phyloP scores from a whole-genome alignment of 2,797 vertebrate genomes.

The Centroberyx gerrardi region DNA sequence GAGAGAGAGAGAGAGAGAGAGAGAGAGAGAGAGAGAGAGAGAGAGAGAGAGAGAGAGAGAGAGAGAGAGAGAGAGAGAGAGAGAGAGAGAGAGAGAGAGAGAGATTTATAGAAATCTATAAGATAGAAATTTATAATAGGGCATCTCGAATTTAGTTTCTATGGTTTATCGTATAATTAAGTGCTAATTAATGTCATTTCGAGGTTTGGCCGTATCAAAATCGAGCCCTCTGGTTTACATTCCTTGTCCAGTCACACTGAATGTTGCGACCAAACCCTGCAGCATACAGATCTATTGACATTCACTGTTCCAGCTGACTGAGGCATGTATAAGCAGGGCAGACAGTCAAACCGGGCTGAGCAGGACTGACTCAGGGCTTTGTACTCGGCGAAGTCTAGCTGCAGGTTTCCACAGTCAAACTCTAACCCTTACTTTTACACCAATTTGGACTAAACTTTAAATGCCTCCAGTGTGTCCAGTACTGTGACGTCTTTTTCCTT shows the following conservation, averaged over 20 bases:
- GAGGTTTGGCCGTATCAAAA: not conserved
- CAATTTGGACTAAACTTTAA: too few species aligned
- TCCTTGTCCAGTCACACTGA: not conserved
- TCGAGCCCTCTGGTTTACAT: conserved; percentile 15
- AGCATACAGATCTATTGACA: conserved; percentile 22
- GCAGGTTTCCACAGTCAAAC: not conserved
- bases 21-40: too few species aligned
- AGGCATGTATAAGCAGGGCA: conserved; percentile 40
- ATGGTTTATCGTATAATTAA: not conserved
- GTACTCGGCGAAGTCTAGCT: not conserved
- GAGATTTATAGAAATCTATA: not conserved
- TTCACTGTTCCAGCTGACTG: conserved; percentile 44
- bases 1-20: too few species aligned
- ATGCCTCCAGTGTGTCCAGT: too few species aligned
- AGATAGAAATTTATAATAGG: not conserved
- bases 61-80: too few species aligned
- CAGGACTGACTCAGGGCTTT: not conserved
- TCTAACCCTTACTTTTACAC: not conserved
- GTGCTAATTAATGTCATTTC: not conserved
- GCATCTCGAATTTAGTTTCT: not conserved
- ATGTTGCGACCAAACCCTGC: not conserved
- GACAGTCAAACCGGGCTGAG: not conserved
- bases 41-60: too few species aligned
- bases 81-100: not conserved
- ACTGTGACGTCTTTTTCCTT: too few species aligned